phyloP scores from a whole-genome alignment of 2,113 vertebrate species.

The Alaudala cheleensis region DNA sequence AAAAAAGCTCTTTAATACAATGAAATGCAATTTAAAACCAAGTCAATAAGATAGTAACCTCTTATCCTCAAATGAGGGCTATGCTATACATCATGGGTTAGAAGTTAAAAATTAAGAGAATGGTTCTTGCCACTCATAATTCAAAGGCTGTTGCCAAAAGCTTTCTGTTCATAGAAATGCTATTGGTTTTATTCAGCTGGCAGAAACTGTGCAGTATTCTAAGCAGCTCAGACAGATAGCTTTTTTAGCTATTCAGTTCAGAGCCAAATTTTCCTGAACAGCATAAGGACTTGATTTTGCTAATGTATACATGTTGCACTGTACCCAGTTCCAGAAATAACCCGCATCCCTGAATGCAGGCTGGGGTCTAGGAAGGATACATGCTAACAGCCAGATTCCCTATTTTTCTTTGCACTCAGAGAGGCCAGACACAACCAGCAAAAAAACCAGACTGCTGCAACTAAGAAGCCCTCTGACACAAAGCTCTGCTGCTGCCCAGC shows the following conservation, averaged over 20 bases:
- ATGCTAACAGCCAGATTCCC: not conserved
- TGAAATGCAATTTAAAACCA: constrained; percentile 56
- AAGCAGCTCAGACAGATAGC: constrained; percentile 54
- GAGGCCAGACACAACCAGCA: not conserved
- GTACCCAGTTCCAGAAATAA: constrained; percentile 55
- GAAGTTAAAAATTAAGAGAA: constrained; percentile 53
- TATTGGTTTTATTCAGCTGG: constrained; percentile 49
- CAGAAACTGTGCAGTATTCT: constrained; percentile 25
- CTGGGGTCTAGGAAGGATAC: constrained; percentile 39
- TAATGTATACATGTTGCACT: constrained; percentile 58
- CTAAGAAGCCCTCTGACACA: not conserved
- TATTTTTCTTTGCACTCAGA: not conserved
- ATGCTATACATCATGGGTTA: constrained; percentile 44
- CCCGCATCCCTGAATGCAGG: not conserved
- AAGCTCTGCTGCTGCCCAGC: not conserved
- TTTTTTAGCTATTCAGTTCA: constrained; percentile 55
- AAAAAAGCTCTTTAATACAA: constrained; percentile 39
- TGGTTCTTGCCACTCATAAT: constrained; percentile 21
- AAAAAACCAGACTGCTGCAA: not conserved
- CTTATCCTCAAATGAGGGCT: constrained; percentile 48
- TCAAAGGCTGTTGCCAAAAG: constrained; percentile 39
- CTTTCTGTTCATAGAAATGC: constrained; percentile 52
- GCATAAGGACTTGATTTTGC: constrained; percentile 66
- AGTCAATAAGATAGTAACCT: constrained; percentile 53
- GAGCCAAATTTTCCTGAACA: constrained; percentile 67